Evolutionary conservation across 2,888 invertebrate genomes (phyloP), one percentile per base, ranked within the genome.

Genomic region (Meliscaeva auricollis): DNA sequence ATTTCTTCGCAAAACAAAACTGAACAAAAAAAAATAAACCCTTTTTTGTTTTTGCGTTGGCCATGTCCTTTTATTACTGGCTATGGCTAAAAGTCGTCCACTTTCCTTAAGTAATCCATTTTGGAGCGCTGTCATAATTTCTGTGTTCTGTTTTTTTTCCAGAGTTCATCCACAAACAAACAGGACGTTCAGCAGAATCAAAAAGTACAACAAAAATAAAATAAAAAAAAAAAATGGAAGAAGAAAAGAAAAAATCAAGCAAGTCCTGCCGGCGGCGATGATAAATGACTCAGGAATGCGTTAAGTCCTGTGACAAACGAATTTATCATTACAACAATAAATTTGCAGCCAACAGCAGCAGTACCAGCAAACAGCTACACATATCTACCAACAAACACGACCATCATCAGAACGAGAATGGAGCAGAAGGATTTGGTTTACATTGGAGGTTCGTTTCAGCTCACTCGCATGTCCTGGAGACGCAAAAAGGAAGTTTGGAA

Each of bases 311-410:
- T 85, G 85, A 85, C 85, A 85, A 81, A 85, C 85, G 85, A 85
- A 85, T 85, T 85, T 85, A 85, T 85, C 85, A 85, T 85, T 85
- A 85, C 85, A 85, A 85, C 85, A 85, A 85, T 85, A 85, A 85
- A 85, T 80, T 85, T 76, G 54, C 76, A 85, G 84, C 60, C 75
- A 85, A 76, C 80, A 76, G 70, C 70, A 70, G 80, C 50, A 75
- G 70, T 66, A 68, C 62, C 38, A 66, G 46, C 56, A 52, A 64
- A 41, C 38, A 75, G 56, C 8, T 32, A 32, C 30, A 72, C n/a
- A 2, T 0, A 32, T 60, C 2, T 26, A 26, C 26, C 26, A 26
- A 38, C 64, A 32, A 17, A n/a, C 46, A 56, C 54, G 17, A 41
- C 54, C 46, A 32, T 13, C 0, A 17, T 44, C 22, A 44, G 11